These are phyloP conservation scores for Pagetopsis macropterus DNA, from an alignment of 2,797 vertebrate genomes.

Conservation along the genomic window DNA sequence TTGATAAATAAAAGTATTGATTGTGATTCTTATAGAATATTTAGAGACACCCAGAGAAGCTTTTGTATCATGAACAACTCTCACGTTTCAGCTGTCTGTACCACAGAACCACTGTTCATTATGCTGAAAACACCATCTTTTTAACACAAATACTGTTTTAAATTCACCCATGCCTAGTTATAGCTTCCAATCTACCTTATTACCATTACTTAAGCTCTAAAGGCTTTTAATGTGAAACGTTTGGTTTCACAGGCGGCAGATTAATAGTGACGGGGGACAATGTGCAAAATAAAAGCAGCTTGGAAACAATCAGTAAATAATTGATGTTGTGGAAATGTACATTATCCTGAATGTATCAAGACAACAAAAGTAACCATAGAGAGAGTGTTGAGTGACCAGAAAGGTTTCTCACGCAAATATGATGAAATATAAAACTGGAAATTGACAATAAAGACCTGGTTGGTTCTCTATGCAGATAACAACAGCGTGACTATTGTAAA, in stretches of 20 bases:
- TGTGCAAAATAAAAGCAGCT: background rate
- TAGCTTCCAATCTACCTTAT: background rate
- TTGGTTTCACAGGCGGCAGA: background rate
- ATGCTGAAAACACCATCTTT: background rate
- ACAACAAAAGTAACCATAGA: background rate
- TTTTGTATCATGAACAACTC: too few species aligned
- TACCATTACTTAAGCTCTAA: background rate
- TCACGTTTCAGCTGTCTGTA: too few species aligned
- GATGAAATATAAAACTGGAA: background rate
- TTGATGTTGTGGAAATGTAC: background rate
- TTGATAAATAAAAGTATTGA: too few species aligned
- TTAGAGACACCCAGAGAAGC: too few species aligned
- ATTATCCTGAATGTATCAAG: background rate
- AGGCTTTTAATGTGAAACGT: background rate
- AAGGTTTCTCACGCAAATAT: background rate
- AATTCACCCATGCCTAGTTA: background rate
- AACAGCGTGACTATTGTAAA: too few species aligned
- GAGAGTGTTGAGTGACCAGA: background rate
- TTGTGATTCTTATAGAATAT: too few species aligned
- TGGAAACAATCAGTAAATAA: background rate
- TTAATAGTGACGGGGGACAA: background rate
- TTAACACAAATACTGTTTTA: background rate
- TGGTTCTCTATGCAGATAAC: background rate
- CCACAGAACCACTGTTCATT: too few species aligned
- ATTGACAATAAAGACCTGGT: background rate